Conservation (phyloP, 2,113 vertebrate species). For the Podocnemis expansa region DNA sequence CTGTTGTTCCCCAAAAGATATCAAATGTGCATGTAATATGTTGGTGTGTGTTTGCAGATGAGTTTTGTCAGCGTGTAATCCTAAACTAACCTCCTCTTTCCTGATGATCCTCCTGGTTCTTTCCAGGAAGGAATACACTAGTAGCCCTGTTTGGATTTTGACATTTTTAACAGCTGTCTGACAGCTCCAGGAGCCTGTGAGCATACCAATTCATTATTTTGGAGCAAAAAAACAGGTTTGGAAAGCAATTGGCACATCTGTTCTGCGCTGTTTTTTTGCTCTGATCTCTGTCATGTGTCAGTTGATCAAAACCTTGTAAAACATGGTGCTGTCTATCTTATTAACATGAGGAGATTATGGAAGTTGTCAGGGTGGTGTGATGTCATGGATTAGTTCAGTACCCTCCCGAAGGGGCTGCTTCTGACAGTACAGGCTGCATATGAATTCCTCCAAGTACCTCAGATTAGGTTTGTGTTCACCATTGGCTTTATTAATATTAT, state of each 20-base stretch:
- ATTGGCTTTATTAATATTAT: fast-evolving
- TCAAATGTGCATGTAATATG: background rate
- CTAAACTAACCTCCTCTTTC: background rate
- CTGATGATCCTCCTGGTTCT: fast-evolving
- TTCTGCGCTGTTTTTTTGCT: too few relatives aligned
- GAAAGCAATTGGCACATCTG: background rate
- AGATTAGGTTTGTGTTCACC: too few relatives aligned
- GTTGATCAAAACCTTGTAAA: background rate
- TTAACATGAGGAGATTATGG: background rate
- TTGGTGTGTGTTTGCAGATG: background rate
- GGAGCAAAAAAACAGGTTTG: fast-evolving
- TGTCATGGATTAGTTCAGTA: fast-evolving
- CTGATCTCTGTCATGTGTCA: fast-evolving
- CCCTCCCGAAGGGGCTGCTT: background rate
- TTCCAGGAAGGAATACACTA: background rate
- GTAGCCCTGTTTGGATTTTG: background rate
- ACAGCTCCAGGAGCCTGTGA: fast-evolving
- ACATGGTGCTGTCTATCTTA: background rate
- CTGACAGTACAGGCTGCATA: fast-evolving
- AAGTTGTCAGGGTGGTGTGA: background rate
- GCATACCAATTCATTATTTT: background rate
- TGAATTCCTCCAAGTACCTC: fast-evolving
- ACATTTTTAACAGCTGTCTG: fast-evolving
- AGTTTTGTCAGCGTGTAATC: background rate
- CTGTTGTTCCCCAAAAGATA: background rate